Conservation (phyloP, 2,888 invertebrate species). For the Amblyjoppa proteus region DNA sequence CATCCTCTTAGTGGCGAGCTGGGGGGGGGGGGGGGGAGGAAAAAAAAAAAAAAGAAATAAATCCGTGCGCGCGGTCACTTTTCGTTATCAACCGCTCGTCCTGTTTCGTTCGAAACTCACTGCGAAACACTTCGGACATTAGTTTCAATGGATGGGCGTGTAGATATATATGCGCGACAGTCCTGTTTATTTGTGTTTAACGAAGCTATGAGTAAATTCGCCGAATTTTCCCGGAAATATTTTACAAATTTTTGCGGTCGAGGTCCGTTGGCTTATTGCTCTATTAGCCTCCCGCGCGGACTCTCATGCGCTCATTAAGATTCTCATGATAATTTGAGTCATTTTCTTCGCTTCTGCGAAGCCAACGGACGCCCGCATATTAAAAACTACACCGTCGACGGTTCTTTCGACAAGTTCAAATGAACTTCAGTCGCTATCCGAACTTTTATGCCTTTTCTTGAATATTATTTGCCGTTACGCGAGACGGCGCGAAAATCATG, state of each 20-base stretch:
- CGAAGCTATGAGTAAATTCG: slow-evolving; percentile 34
- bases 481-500: background rate
- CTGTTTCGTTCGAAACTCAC: slow-evolving; percentile 69
- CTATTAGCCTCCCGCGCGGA: slow-evolving; percentile 22
- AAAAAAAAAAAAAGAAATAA: slow-evolving; percentile 41
- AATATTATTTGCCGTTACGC: background rate
- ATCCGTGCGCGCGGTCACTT: slow-evolving; percentile 68
- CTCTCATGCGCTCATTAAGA: slow-evolving; percentile 45
- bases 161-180: slow-evolving; percentile 4
- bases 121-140: slow-evolving; percentile 5
- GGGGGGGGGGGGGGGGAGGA: too few species aligned
- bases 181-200: slow-evolving; percentile 6
- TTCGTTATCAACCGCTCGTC: slow-evolving; percentile 75
- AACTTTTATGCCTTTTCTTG: background rate
- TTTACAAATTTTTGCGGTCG: slow-evolving; percentile 47
- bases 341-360: slow-evolving; percentile 41
- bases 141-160: background rate
- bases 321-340: slow-evolving; percentile 40
- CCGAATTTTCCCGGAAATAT: slow-evolving; percentile 58
- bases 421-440: background rate
- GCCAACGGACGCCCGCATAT: slow-evolving; percentile 1
- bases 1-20: slow-evolving; percentile 62
- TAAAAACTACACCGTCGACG: background rate
- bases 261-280: background rate
- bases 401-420: background rate